Evolutionary conservation across 2,888 invertebrate species (phyloP), one percentile per base, ranked within the genome.

Genomic region (Drosophila prolongata): DNA sequence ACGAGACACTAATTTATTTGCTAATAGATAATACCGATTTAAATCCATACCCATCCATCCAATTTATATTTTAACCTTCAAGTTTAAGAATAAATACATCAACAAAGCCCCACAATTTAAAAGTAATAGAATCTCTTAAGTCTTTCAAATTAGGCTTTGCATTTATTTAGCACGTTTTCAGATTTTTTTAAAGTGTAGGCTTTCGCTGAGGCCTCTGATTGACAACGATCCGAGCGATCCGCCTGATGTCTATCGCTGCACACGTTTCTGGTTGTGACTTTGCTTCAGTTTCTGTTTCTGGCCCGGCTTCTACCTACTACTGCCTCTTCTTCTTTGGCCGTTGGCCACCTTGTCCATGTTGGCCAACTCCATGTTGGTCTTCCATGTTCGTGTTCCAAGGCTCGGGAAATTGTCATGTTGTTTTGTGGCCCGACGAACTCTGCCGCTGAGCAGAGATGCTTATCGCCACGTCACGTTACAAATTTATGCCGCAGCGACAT

Each of bases 391-490:
- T 82, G 87, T 76, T 54, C 76, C 70, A 70, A 54, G 69, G 69
- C 60, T 54, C 77, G 76, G 80, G 74, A 85, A 87, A 87, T 85
- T 85, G 85, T 83, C 85, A 87, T 85, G 88, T 87, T 87, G 78
- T 61, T 71, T 55, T 54, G 46, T 14, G 53, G 68, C 16, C 49
- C 60, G 66, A 54, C 62, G 58, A 74, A 70, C 56, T 40, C 50
- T 38, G 49, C 11, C 55, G 58, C 59, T 43, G 49, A 71, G 59
- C 77, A 70, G 24, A 30, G 87, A 86, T 86, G 79, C 61, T 73
- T 83, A 86, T 86, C 88, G 70, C 50, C 78, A 79, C 72, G 79
- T 78, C 83, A 78, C 75, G 76, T 85, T 83, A 85, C 78, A 88
- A 88, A 88, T 86, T 80, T 80, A 83, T 86, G 71, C 83, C 80